Evolutionary conservation across 2,888 invertebrate species (phyloP), one percentile per base, ranked within the genome.

Genomic region (Brenthis ino): DNA sequence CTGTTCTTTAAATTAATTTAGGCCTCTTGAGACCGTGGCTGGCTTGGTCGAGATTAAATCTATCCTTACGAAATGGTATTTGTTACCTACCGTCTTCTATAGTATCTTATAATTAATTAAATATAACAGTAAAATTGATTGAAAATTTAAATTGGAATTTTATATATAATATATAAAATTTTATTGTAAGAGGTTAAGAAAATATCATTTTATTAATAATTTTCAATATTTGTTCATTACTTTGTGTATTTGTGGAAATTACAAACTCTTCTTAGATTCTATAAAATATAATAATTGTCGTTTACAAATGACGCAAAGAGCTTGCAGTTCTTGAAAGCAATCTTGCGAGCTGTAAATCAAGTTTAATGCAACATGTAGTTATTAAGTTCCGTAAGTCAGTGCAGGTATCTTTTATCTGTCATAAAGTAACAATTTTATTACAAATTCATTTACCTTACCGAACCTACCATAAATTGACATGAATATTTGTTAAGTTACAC

Each of bases 1-100:
- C 84, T 88, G 88, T 88, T 89, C 86, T 89, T 86, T 84, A 88
- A 87, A 88, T 91, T 90, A 91, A 90, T 90, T 91, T 85, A 77
- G 80, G 84, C 88, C 89, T 88, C 90, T 91, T 83, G 89, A 91
- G 86, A 85, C 80, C 81, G 74, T 75, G 82, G 77, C 83, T 75
- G 80, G 79, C 80, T 81, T 79, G 81, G 81, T 80, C 79, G 76
- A 88, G 86, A 90, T 90, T 89, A 88, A 86, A 83, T 83, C 86
- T 81, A 87, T 89, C 83, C 84, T 77, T 78, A 86, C 83, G 82
- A 86, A 88, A 88, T 87, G 82, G 87, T 86, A 84, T 82, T 78
- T 77, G 16, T 55, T 48, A 37, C 54, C 50, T 61, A 54, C 48
- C 37, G 33, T 6, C 14, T 61, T 48, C 50, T 13, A 16, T 43